phyloP scores from a whole-genome alignment of 2,797 vertebrate genomes.

The Hydrophis major region DNA sequence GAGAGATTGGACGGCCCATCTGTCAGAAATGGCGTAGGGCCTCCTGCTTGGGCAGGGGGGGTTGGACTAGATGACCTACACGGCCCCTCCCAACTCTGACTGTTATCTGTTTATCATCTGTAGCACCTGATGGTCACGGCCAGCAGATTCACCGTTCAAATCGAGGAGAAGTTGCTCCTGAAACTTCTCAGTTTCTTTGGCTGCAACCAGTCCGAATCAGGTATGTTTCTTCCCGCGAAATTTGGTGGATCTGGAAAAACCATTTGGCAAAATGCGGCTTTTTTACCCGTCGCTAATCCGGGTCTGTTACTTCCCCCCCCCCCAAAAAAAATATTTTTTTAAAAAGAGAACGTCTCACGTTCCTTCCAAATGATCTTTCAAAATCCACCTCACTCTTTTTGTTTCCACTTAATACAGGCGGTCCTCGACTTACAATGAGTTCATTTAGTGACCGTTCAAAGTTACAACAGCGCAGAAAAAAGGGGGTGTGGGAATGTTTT shows the following conservation, averaged over 20 bases:
- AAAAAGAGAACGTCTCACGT: background rate
- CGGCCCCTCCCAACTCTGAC: too few species aligned
- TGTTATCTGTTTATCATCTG: too few species aligned
- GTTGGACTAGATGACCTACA: too few species aligned
- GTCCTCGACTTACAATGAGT: too few species aligned
- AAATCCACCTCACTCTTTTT: too few species aligned
- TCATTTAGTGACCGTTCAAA: too few species aligned
- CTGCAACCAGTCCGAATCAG: conserved; percentile 85
- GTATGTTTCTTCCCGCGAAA: conserved; percentile 61
- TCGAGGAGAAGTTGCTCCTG: conserved; percentile 94
- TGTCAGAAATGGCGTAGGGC: too few species aligned
- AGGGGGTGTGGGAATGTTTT: too few species aligned
- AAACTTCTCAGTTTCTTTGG: conserved; percentile 94
- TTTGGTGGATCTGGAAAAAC: background rate
- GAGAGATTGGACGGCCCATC: too few species aligned
- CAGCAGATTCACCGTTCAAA: conserved; percentile 88
- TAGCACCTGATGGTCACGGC: conserved; percentile 94
- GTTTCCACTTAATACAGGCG: too few species aligned
- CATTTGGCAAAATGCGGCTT: background rate
- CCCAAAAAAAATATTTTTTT: background rate
- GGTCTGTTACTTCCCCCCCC: background rate
- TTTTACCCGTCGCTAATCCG: background rate
- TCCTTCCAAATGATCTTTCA: background rate
- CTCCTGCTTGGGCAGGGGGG: too few species aligned
- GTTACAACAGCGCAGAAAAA: too few species aligned